Evolutionary conservation across 2,113 vertebrate species (phyloP), one percentile per base, ranked within the genome.

Genomic region (Phainopepla nitens): DNA sequence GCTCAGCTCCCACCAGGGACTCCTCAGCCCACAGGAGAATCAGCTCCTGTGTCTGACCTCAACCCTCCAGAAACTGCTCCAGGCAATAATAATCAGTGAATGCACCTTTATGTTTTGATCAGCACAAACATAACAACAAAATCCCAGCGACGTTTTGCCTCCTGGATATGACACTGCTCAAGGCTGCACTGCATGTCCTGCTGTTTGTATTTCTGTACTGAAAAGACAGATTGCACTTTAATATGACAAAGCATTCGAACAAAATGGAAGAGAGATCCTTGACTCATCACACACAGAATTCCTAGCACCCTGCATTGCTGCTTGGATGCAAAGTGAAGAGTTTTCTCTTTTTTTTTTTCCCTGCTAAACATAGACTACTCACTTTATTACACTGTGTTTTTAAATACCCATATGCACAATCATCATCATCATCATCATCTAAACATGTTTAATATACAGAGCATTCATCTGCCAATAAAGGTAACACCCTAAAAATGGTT

Each of bases 401-500:
- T 64, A 61, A 94, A 72, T 28, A 66, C 10, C 7, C 57, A 10
- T 1, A 77, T 18, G 16, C 90, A 70, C n/a, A 66, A 86, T 39
- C 70, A 57, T 7, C 70, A 57, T 75, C 82, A 56, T 47, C 41
- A 56, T 25, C 42, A 54, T 24, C 56, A 72, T 39, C 69, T 54
- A 31, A 54, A 65, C 50, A 20, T 50, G 69, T 75, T 86, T 68
- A 89, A 77, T 19, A 95, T 7, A 72, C 36, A 91, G 15, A 94
- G 31, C 82, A 68, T 53, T 82, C 62, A 93, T 71, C 75, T 93
- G 56, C 87, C 54, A 58, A 66, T 91, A 77, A 76, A 89, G 95
- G 92, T 93, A 96, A 89, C 95, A 97, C 95, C 96, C 96, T 94
- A 69, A 94, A 97, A 97, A 97, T 96, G 96, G 95, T 95, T 96